Evolutionary conservation across 1,140 invertebrate species (phyloP), one percentile per base, ranked within the genome.

Genomic region (Ooceraea biroi): DNA sequence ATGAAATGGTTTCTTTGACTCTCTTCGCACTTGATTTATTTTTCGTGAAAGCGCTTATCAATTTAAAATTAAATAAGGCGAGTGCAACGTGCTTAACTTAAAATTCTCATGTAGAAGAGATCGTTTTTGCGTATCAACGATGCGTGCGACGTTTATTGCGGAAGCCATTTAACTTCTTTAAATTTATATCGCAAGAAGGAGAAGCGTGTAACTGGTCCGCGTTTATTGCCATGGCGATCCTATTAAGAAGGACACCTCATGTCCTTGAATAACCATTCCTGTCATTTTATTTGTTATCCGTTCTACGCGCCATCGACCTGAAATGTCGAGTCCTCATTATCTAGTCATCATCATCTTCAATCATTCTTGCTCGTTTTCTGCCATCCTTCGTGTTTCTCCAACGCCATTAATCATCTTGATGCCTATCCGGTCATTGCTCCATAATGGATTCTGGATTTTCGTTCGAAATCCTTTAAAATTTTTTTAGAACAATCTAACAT

Each of bases 341-440:
- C 76, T 68, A 80, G 76, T 80, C 76, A 36, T 80, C 76, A 71
- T 80, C 65, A 80, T 80, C 65, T 58, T 80, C 65, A 80, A 80
- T 80, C 76, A 80, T 71, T 36, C 65, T 46, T 58, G 46, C 50
- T 71, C 76, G 76, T 71, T 80, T 57, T 57, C 65, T 50, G 48
- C 63, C 63, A 55, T 78, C 76, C 36, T 46, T 57, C 63, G 61
- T 69, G 48, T 30, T 80, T 36, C 50, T 30, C n/a, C 14, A n/a
- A 22, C 65, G 25, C 36, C 41, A 80, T 80, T 80, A 80, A 80
- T 80, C 76, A 69, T 27, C 19, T 19, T 30, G 50, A 71, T 80
- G 41, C 76, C 17, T 36, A 80, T 78, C 76, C 76, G 76, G 68
- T 71, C 76, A 46, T 57, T 58, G 17, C 50, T 60, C 25, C 25